phyloP scores from a whole-genome alignment of 2,797 vertebrate genomes.

The Rallus crepitans region DNA sequence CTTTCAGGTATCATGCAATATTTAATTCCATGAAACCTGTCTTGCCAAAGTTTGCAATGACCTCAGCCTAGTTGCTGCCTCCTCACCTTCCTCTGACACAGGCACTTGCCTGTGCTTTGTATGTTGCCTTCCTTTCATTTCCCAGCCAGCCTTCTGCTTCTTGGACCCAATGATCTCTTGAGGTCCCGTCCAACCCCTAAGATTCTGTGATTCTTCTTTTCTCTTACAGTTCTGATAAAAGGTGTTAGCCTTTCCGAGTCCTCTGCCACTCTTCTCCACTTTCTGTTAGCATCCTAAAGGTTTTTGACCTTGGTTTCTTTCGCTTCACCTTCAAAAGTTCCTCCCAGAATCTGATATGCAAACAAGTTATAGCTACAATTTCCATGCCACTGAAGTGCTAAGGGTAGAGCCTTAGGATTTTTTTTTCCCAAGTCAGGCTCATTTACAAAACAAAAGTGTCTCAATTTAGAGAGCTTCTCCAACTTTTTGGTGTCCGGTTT shows the following conservation, averaged over 20 bases:
- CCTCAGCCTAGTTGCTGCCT: background rate
- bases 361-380: background rate
- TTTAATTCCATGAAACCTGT: conserved; percentile 5
- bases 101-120: rapidly evolving
- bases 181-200: no score
- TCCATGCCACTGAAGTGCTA: background rate
- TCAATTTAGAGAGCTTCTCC: background rate
- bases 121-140: background rate
- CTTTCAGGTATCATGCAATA: conserved; percentile 11
- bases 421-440: background rate
- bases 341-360: background rate
- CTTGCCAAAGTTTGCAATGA: background rate
- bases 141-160: background rate
- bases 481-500: background rate
- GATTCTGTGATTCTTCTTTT: no score
- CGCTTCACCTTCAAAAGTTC: background rate
- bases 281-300: background rate
- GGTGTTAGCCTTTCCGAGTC: rapidly evolving
- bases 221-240: background rate
- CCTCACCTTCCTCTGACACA: background rate
- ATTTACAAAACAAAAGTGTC: background rate
- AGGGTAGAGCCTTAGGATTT: background rate
- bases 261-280: background rate
- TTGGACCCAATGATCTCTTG: no score
- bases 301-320: background rate